These are phyloP conservation scores for Parnassius apollo DNA, from an alignment of 2,888 invertebrate species.

Conservation along the genomic window DNA sequence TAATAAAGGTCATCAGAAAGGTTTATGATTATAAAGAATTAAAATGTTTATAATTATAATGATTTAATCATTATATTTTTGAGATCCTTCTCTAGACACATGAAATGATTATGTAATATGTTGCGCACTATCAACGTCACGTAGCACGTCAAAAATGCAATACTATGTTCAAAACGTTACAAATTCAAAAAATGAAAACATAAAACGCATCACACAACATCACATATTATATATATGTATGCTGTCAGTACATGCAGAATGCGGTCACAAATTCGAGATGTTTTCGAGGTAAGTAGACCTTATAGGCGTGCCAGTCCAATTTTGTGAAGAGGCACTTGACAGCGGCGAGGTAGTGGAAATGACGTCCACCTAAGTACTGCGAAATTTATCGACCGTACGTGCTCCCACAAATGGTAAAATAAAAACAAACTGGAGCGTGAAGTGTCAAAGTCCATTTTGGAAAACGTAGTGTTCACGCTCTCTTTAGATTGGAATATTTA, in stretches of 20 bases:
- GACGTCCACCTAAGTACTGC: slow-evolving; percentile 65
- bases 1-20: no score
- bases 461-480: slow-evolving; percentile 31
- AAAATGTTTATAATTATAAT: no score
- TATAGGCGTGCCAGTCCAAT: slow-evolving; percentile 60
- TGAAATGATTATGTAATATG: no score
- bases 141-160: no score
- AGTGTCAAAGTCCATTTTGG: slow-evolving; percentile 58
- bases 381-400: slow-evolving; percentile 72
- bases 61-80: no score
- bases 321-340: slow-evolving; percentile 52
- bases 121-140: no score
- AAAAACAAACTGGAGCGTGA: slow-evolving; percentile 56
- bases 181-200: neutral
- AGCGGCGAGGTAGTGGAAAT: slow-evolving; percentile 55
- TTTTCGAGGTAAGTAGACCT: slow-evolving; percentile 31
- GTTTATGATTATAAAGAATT: no score
- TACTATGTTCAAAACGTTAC: no score
- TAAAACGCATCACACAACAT: neutral
- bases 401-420: slow-evolving; percentile 54
- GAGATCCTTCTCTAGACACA: no score
- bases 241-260: slow-evolving; percentile 5
- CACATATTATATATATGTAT: neutral
- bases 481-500: neutral
- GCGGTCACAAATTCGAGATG: slow-evolving; percentile 26